Evolutionary conservation across 2,888 invertebrate species (phyloP), one percentile per base, ranked within the genome.

Genomic region (Amiota mariae): DNA sequence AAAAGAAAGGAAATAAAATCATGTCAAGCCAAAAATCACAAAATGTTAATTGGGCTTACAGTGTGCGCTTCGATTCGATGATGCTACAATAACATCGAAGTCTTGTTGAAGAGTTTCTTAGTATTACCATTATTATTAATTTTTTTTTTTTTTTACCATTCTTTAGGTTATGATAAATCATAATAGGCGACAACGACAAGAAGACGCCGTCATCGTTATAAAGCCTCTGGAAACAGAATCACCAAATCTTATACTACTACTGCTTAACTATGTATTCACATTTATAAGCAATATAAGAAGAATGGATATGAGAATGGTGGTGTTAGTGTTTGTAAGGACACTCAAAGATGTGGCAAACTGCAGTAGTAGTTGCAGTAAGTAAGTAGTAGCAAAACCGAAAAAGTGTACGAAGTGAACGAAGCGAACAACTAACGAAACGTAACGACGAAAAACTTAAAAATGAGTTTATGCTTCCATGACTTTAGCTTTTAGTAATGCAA

Each of bases 21-120:
- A 72, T 82, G 81, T 75, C 76, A 73, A 54, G 56, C 64, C 8
- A 9, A 47, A 64, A 64, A 54, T 54, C 47, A 8, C 64, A 70
- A 83, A 83, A 82, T 82, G 85, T 82, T 82, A 82, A 82, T 82
- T 82, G 82, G 82, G 84, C 81, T 82, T 85, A 76, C 47, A 46
- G 64, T 47, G 47, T 64, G 36, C 36, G 36, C 47, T 15, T 47
- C n/a, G 64, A 8, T 54, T n/a, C 15, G 8, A 6, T 6, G 8
- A 6, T 6, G 36, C 36, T 36, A 6, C 36, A 36, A 2, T 4
- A 2, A 18, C 61, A 54, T 54, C 54, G 54, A 54, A 54, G 54
- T 8, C 15, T 59, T 59, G 18, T 59, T 59, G 18, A 8, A 18
- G 59, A 1, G 24, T n/a, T 59, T 13, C 54, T 15, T 15, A n/a